Percentiles rank a stretch among this genome's conserved stretches.
Conservation (phyloP, 1,140 invertebrate genomes). For the Oscheius sp. region DNA sequence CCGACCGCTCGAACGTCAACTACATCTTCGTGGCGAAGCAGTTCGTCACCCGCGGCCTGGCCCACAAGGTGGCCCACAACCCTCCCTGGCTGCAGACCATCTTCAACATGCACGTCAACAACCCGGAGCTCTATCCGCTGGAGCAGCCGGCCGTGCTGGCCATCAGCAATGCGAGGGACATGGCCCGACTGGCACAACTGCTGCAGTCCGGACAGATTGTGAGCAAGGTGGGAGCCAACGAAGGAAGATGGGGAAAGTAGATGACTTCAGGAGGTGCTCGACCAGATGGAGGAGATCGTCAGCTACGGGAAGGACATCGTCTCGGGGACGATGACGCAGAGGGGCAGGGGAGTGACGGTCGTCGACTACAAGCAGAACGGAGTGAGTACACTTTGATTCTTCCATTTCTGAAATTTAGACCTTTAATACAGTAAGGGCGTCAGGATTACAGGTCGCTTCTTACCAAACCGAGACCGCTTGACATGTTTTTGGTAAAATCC, state of each 20-base stretch:
- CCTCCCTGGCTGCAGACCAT: conserved; percentile 32
- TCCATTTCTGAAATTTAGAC: too few species aligned
- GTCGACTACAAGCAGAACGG: conserved; percentile 7
- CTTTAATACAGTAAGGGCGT: too few species aligned
- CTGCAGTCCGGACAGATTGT: conserved; percentile 26
- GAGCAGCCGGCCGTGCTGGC: conserved; percentile 30
- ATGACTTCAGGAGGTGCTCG: conserved; percentile 7
- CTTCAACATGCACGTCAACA: conserved; percentile 31
- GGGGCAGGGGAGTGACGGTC: conserved; percentile 10
- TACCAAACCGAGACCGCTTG: too few species aligned
- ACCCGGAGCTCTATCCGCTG: conserved; percentile 30
- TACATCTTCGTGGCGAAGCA: conserved; percentile 34
- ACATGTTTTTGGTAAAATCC: too few species aligned
- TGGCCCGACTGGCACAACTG: conserved; percentile 23
- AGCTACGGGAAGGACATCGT: conserved; percentile 10
- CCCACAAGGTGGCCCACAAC: conserved; percentile 21
- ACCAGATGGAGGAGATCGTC: conserved; percentile 6
- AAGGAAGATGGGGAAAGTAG: too few species aligned
- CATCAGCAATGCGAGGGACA: conserved; percentile 28
- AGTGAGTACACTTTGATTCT: too few species aligned
- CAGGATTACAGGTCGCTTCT: too few species aligned
- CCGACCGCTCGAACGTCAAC: conserved; percentile 25
- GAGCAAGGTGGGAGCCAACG: too few species aligned
- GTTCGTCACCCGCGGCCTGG: conserved; percentile 9
- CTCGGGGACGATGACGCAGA: not conserved